Evolutionary conservation across 2,113 vertebrate genomes (phyloP), one percentile per base, ranked within the genome.

Genomic region (Seriola aureovittata): DNA sequence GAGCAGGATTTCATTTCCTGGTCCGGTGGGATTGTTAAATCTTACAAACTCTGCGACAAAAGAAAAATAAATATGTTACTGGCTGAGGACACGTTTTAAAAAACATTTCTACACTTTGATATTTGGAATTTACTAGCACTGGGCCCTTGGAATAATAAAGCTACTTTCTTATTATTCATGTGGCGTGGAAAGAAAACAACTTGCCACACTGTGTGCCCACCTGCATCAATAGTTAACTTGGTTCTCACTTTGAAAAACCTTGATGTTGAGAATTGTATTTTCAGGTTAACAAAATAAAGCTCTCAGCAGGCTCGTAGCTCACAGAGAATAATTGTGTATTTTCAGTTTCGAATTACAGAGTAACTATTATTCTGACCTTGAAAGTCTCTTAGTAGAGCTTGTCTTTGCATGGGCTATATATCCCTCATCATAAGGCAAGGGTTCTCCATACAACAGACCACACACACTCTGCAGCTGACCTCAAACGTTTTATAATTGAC

Each of bases 321-420:
- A 25, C 44, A 40, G 17, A 66, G 65, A 83, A 86, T 91, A 87
- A 91, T 81, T 0, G 10, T 84, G 78, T 91, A 87, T 89, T 88
- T 76, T 73, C 57, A 89, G 89, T 77, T 70, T 90, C 71, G 60
- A 84, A 91, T 92, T 92, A 83, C 88, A 91, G 84, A 81, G 46
- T 36, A 67, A 85, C 84, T 88, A 86, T 92, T 89, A 83, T 93
- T 88, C 71, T 82, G 71, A 84, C 88, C 87, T 80, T 87, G 83
- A 65, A 78, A 13, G n/a, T 36, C 34, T 85, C 73, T 80, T 65
- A 29, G 57, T 40, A 36, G 64, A 71, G 32, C 68, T 64, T 14
- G 38, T 62, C 73, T 75, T 84, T 79, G 68, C 60, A 59, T 85
- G 50, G 34, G 65, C 75, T 68, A 55, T 81, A 75, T 34, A 80